These are phyloP conservation scores for Phoenicopterus ruber DNA, from an alignment of 2,113 vertebrate species.

Conservation along the genomic window DNA sequence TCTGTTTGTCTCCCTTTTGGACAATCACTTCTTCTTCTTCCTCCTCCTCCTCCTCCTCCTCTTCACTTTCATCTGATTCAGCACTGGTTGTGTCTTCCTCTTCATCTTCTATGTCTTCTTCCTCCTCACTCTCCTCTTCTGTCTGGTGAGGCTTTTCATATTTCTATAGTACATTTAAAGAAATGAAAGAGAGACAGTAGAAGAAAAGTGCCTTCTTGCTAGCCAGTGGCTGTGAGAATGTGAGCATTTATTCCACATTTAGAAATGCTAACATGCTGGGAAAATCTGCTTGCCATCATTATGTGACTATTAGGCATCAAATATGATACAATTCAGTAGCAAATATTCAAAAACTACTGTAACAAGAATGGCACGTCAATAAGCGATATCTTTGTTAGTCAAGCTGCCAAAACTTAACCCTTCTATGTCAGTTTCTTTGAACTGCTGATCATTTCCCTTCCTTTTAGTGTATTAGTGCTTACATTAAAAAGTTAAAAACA, in stretches of 20 bases:
- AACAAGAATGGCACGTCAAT: neutral
- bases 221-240: neutral
- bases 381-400: neutral
- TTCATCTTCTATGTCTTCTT: conserved; percentile 81
- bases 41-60: conserved; percentile 80
- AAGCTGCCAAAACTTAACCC: neutral
- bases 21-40: conserved; percentile 75
- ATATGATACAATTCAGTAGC: neutral
- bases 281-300: neutral
- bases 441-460: neutral
- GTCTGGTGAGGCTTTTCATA: conserved; percentile 76
- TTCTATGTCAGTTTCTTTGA: neutral
- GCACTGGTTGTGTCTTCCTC: conserved; percentile 88
- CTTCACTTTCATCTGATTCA: conserved; percentile 90
- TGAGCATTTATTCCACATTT: neutral
- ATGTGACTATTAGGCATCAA: neutral
- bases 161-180: conserved; percentile 73
- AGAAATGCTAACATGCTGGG: neutral
- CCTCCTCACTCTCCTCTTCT: conserved; percentile 85
- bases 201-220: neutral
- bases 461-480: neutral
- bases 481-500: neutral
- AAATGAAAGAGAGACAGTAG: neutral
- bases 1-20: conserved; percentile 74
- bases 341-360: neutral